These are phyloP conservation scores for Heptranchias perlo DNA, from an alignment of 2,113 vertebrate genomes.

Conservation along the genomic window DNA sequence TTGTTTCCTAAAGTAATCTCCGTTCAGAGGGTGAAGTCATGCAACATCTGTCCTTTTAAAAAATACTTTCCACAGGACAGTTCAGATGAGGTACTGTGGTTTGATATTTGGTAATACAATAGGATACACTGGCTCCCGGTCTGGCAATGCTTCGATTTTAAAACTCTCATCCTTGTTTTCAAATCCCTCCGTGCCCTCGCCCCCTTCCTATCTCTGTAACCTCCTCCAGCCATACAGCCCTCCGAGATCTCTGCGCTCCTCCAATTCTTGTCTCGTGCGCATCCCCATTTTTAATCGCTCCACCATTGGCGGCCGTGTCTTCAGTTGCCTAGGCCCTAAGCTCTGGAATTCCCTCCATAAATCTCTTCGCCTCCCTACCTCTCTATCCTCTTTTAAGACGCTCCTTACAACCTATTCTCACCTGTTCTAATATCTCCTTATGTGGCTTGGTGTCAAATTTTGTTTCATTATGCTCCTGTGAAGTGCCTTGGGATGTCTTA, in stretches of 20 bases:
- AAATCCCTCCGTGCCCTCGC: neutral
- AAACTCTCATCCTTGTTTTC: neutral
- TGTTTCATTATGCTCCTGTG: no score
- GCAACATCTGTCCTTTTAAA: neutral
- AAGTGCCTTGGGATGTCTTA: neutral
- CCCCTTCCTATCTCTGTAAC: neutral
- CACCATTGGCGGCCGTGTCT: neutral
- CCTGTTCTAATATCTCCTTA: neutral
- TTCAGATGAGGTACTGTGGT: neutral
- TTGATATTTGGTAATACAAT: neutral
- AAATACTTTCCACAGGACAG: neutral
- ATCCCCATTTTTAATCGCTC: neutral
- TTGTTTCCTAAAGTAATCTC: neutral
- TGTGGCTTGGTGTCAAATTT: neutral
- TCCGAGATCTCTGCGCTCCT: neutral
- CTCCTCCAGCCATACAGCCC: neutral
- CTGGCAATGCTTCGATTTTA: neutral
- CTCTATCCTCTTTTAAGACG: neutral
- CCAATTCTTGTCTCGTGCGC: neutral
- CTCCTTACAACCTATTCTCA: neutral
- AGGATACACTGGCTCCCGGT: neutral
- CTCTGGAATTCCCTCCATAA: neutral
- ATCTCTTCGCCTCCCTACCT: neutral
- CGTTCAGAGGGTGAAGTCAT: neutral
- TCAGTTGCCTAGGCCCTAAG: neutral